Evolutionary conservation across 1,140 invertebrate species (phyloP).

Genomic region (Lepidostoma basale): DNA sequence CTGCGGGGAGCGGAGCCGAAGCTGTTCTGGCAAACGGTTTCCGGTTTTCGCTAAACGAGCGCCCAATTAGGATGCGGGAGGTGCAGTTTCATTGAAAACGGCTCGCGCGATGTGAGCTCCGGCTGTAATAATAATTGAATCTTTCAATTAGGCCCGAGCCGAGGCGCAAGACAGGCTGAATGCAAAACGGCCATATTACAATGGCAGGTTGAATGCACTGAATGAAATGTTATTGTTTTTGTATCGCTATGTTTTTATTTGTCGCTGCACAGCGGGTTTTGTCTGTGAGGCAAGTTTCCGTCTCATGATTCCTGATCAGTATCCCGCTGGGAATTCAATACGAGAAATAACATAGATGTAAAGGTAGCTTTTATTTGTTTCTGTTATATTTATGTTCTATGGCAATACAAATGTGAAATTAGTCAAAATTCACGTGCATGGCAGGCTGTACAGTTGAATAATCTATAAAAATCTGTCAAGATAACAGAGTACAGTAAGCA

Average conservation of each 20-base stretch:
- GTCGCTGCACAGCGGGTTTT: too few species aligned
- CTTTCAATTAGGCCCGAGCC: slow-evolving; percentile 13
- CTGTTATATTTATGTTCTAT: background rate
- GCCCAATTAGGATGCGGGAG: slow-evolving; percentile 14
- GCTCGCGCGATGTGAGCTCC: slow-evolving; percentile 16
- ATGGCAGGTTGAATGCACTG: background rate
- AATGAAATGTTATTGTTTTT: background rate
- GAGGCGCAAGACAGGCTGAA: background rate
- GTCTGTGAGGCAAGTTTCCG: too few species aligned
- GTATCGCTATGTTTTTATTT: too few species aligned
- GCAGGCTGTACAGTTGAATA: too few species aligned
- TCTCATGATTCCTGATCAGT: too few species aligned
- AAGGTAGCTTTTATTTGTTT: background rate
- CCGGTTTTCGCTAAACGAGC: slow-evolving; percentile 16
- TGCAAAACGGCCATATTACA: slow-evolving; percentile 6
- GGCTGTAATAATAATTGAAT: slow-evolving; percentile 19
- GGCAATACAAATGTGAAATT: background rate
- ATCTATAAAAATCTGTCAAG: too few species aligned
- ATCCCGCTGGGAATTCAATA: background rate
- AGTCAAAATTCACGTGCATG: too few species aligned
- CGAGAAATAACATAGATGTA: background rate
- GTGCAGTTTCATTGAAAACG: slow-evolving; percentile 13
- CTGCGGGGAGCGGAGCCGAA: background rate
- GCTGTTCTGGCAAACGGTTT: slow-evolving; percentile 13
- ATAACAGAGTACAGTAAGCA: too few species aligned